These are phyloP conservation scores for Nothobranchius furzeri DNA, from an alignment of 2,113 vertebrate species.

Conservation along the genomic window DNA sequence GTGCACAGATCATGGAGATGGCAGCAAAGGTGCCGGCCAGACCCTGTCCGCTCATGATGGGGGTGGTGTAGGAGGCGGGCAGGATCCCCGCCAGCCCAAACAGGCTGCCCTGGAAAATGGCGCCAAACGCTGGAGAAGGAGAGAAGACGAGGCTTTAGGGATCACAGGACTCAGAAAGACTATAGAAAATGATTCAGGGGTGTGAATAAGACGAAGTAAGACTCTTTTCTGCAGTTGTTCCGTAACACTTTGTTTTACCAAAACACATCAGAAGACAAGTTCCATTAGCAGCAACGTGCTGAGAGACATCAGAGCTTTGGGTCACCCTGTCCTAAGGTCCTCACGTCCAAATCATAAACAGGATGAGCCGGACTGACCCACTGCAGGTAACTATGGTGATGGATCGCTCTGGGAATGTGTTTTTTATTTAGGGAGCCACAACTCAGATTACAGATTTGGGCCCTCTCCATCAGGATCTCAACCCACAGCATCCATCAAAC, in stretches of 20 bases:
- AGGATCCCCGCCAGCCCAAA: constrained; percentile 92
- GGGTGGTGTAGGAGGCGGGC: constrained; percentile 90
- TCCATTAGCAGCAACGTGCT: constrained; percentile 3
- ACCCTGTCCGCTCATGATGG: constrained; percentile 98
- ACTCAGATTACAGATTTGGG: too few relatives aligned
- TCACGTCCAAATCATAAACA: too few relatives aligned
- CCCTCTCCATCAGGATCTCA: too few relatives aligned
- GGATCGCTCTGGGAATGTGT: too few relatives aligned
- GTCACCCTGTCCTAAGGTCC: too few relatives aligned
- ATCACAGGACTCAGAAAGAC: not conserved
- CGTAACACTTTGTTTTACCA: not conserved
- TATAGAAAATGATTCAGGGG: too few relatives aligned
- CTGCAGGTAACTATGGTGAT: too few relatives aligned
- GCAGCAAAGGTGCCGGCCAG: constrained; percentile 92
- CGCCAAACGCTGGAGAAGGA: constrained; percentile 85
- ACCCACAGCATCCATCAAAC: too few relatives aligned
- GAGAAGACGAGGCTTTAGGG: not conserved
- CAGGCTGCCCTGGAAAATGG: constrained; percentile 92
- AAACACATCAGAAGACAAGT: not conserved
- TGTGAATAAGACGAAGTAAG: too few relatives aligned
- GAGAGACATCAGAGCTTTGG: not conserved
- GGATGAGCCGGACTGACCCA: too few relatives aligned
- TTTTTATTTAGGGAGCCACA: too few relatives aligned
- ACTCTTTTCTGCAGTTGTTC: too few relatives aligned
- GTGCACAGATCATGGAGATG: constrained; percentile 92